Base-by-base conservation (phyloP, 2,888 invertebrate genomes). In the Melinaea marsaeus region DNA sequence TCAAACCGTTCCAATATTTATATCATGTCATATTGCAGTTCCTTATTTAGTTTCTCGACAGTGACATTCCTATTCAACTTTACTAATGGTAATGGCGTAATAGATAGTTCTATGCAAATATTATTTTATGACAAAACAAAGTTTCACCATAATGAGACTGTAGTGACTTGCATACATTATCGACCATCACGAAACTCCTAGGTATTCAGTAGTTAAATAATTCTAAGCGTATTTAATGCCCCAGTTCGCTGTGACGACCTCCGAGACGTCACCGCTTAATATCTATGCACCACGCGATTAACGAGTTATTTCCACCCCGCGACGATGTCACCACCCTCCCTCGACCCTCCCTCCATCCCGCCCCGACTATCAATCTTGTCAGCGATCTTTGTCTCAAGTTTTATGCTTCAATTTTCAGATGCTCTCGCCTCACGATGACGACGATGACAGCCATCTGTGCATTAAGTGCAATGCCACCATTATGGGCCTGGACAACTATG, bases 391-490 rank as follows among this genome's bases (percentile, higher is more conserved):
- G 64, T 68, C 61, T 59, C 42, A 60, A 57, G 63, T 69, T 69
- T 71, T 67, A 71, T 68, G 58, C 56, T 58, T 22, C 55, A 63
- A 46, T 74, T 79, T 77, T 4, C 81, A 88, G 90, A 93, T 93
- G 92, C 90, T 93, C 74, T 90, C 88, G 6, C 87, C 86, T 11
- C 80, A 92, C 64, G 94, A 94, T 66, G 95, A 94, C 63, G 95
- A 96, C 58, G 95, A 96, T 61, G 97, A 98, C 84, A 94, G 93
- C 4, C 98, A 98, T 79, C 93, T 96, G 68, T 98, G 98, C 85
- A 94, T 97, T 75, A 96, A 95, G 78, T 98, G 98, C 86, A 95
- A 95, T 73, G 80, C 92, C 22, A 97, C 97, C 3, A 94, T 98
- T 66, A 86, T 93, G 47, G 98, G 98, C 0, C 90, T 98, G n/a